A percentile compares a stretch with the other conserved stretches of the same genome.
Conservation (phyloP, 2,113 vertebrate species). For the Bucco capensis region DNA sequence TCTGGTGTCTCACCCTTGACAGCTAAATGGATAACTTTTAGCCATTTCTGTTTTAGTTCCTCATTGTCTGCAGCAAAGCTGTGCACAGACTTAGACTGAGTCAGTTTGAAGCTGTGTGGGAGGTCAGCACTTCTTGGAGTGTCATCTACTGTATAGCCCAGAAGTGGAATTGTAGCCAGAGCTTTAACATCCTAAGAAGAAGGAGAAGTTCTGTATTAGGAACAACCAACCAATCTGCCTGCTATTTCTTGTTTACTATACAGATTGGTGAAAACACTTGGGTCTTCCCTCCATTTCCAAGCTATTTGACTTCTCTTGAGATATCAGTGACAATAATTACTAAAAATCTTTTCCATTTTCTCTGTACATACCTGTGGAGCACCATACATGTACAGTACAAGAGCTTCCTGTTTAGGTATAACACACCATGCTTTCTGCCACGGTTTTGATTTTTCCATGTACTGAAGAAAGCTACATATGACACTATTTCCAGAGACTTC, state of each 20-base stretch:
- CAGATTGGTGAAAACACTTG: background rate
- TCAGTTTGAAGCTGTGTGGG: slow-evolving; percentile 87
- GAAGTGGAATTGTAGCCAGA: slow-evolving; percentile 90
- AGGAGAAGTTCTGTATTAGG: background rate
- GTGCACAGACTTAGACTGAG: slow-evolving; percentile 93
- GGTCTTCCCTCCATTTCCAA: background rate
- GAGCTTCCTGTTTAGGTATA: slow-evolving; percentile 91
- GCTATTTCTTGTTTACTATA: background rate
- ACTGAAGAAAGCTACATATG: slow-evolving; percentile 94
- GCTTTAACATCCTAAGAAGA: slow-evolving; percentile 89
- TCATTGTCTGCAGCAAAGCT: slow-evolving; percentile 90
- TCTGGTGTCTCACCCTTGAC: slow-evolving; percentile 85
- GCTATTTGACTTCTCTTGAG: background rate
- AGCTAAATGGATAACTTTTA: slow-evolving; percentile 87
- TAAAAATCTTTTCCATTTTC: background rate
- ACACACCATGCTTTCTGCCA: slow-evolving; percentile 98
- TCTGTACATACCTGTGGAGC: slow-evolving; percentile 87
- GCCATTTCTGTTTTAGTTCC: slow-evolving; percentile 94
- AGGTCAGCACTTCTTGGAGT: slow-evolving; percentile 77
- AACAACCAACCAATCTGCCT: background rate
- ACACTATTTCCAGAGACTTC: slow-evolving; percentile 92
- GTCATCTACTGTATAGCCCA: slow-evolving; percentile 91
- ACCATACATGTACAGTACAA: slow-evolving; percentile 94
- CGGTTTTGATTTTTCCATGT: slow-evolving; percentile 92
- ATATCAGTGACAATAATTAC: background rate